Conservation (phyloP, 2,113 vertebrate species). For the Pica pica region DNA sequence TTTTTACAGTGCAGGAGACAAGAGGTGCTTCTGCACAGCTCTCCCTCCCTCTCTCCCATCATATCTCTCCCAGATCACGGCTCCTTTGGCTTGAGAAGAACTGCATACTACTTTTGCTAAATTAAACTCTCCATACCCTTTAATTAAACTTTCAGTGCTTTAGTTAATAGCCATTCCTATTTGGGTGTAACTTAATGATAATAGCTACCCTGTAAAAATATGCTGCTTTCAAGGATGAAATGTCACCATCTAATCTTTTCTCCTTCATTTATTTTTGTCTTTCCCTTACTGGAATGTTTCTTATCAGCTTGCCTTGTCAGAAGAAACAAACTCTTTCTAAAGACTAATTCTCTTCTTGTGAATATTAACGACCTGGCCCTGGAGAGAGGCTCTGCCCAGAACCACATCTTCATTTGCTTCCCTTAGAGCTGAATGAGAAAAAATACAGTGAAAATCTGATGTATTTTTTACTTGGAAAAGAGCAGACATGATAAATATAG, state of each 20-base stretch:
- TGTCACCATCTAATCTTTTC: background rate
- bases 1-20: background rate
- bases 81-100: background rate
- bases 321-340: constrained; percentile 16
- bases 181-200: constrained; percentile 33
- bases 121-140: background rate
- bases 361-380: background rate
- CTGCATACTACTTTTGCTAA: background rate
- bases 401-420: background rate
- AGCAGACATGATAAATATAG: constrained; percentile 1
- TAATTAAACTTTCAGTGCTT: constrained; percentile 34
- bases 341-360: background rate
- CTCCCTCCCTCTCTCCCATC: background rate
- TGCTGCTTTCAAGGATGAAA: background rate
- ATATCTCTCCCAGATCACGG: background rate
- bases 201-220: background rate
- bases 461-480: background rate
- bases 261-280: background rate
- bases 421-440: constrained; percentile 18
- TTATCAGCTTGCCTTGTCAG: constrained; percentile 43
- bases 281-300: constrained; percentile 6
- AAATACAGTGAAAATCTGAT: background rate
- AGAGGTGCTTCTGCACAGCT: background rate
- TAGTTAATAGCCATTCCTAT: background rate
- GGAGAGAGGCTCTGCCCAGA: background rate